Evolutionary conservation across 1,140 invertebrate genomes (phyloP), one percentile per base, ranked within the genome.

Genomic region (Heliconius nattereri): DNA sequence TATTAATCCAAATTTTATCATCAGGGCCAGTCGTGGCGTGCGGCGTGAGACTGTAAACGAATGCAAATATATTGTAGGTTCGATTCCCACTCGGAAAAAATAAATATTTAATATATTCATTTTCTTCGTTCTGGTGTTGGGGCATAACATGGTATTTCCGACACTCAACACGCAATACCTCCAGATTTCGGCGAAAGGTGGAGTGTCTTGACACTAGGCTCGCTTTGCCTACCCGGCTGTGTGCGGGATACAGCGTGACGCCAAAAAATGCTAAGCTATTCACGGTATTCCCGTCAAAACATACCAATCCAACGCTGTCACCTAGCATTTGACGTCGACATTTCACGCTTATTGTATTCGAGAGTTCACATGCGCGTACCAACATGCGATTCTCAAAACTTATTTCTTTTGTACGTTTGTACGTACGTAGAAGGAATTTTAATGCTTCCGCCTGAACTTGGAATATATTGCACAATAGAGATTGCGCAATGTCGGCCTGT

Each of bases 371-470:
- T 92, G 89, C 89, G 87, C 87, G 73, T 84, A 87, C 84, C 87
- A 87, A 86, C 86, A 87, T 79, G 73, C 84, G 84, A 88, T 93
- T 93, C 92, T 92, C 86, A 91, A 93, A 91, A 91, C 86, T 90
- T 92, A 89, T 91, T 90, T 45, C 40, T 45, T 45, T 45, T 45
- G 40, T 45, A 45, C 89, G 90, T 93, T 91, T 91, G 89, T 91
- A 87, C 86, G 87, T 87, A 91, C 89, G 90, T 82, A 88, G 84
- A 89, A 92, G 87, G 91, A 93, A 92, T 92, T 88, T 93, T 93
- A 93, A 93, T 93, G 89, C 85, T 90, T 93, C 92, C 92, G 90
- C 81, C 85, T 91, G 87, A 92, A 92, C 89, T 93, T 92, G 83
- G 81, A 79, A 85, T 87, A 85, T 87, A 89, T 89, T 83, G 85